Conservation (phyloP, 2,797 vertebrate genomes). For the Gymnoscopelus microlampas region DNA sequence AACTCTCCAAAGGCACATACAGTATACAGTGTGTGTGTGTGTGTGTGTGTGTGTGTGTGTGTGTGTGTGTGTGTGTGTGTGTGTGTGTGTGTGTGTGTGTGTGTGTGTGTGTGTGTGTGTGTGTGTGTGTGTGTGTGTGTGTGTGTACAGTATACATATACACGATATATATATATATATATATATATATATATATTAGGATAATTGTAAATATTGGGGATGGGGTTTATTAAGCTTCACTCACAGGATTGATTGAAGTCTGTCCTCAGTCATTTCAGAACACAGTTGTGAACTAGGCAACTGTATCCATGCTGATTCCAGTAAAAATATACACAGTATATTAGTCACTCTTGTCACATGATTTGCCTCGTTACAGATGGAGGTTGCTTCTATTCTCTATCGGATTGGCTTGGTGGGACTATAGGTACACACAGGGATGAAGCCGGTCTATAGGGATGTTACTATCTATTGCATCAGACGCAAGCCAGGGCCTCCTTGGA, state of each 20-base stretch:
- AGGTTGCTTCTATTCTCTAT: slow-evolving; percentile 39
- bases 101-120: not conserved
- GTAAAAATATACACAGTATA: slow-evolving; percentile 5
- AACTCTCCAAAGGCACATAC: slow-evolving; percentile 70
- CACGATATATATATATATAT: too few species aligned
- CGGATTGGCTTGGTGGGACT: slow-evolving; percentile 13
- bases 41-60: not conserved
- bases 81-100: not conserved
- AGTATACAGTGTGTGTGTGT: not conserved
- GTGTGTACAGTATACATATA: too few species aligned
- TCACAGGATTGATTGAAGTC: not conserved
- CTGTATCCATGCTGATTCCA: not conserved
- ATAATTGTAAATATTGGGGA: not conserved
- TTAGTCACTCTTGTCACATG: slow-evolving; percentile 34
- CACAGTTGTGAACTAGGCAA: slow-evolving; percentile 3
- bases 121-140: not conserved
- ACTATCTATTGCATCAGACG: slow-evolving; percentile 82
- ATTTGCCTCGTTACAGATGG: slow-evolving; percentile 43
- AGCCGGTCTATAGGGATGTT: slow-evolving; percentile 73
- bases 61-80: not conserved
- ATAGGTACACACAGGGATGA: slow-evolving; percentile 28
- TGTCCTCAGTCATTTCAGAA: not conserved
- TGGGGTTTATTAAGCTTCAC: slow-evolving; percentile 5
- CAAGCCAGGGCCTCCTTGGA: slow-evolving; percentile 53
- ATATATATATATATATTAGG: not conserved